Percentiles rank a stretch among this genome's conserved stretches.
These are phyloP conservation scores for Anoura caudifer DNA, from an alignment of 2,113 vertebrate genomes.

Conservation along the genomic window DNA sequence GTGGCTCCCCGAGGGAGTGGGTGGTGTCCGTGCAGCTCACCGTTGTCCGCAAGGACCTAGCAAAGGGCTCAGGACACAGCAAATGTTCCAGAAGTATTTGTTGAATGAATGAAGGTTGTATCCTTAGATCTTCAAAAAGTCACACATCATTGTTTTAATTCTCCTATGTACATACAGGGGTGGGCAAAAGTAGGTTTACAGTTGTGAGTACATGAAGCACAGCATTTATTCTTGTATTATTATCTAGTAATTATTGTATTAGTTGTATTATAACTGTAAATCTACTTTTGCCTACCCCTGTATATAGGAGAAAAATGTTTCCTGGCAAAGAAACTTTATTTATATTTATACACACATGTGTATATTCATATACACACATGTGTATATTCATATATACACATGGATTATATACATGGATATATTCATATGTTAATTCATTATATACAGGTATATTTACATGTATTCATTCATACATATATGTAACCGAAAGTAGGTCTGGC, in stretches of 20 bases:
- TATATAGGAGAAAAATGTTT: background rate
- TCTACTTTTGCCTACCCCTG: too few species aligned
- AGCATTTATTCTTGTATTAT: too few species aligned
- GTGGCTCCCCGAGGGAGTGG: background rate
- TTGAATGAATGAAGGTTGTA: background rate
- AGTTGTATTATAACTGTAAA: too few species aligned
- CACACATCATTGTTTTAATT: background rate
- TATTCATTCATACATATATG: background rate
- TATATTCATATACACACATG: background rate
- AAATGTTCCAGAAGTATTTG: background rate
- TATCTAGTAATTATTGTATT: too few species aligned
- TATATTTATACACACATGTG: background rate
- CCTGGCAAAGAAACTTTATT: background rate
- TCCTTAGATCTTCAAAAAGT: background rate
- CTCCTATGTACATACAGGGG: background rate
- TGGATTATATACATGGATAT: background rate
- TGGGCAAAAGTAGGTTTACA: too few species aligned
- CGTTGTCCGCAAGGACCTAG: background rate
- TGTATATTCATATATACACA: background rate
- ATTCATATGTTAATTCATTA: background rate
- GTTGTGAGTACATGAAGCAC: too few species aligned
- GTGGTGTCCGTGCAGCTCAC: background rate
- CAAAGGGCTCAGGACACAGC: background rate
- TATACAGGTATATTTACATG: too few species aligned
- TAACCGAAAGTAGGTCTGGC: background rate